These are phyloP conservation scores for Drosophila merina DNA, from an alignment of 2,888 invertebrate species.

Conservation along the genomic window DNA sequence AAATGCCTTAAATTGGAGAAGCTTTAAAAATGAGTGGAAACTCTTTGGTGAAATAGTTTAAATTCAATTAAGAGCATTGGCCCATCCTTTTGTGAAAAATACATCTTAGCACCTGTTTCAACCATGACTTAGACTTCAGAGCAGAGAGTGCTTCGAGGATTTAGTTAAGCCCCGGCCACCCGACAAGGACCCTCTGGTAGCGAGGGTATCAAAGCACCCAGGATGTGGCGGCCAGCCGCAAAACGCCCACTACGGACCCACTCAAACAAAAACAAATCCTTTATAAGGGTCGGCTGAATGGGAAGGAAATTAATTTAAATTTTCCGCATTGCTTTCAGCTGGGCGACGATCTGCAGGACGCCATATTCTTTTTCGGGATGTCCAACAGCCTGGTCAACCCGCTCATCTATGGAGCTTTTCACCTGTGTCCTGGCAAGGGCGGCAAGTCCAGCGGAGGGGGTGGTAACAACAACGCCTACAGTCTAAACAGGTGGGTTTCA, in stretches of 20 bases:
- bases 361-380: conserved; percentile 94
- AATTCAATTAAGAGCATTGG: background rate
- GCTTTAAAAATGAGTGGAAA: too few relatives aligned
- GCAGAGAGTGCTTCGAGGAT: conserved; percentile 2
- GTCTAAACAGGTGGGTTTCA: conserved; percentile 79
- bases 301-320: conserved; percentile 46
- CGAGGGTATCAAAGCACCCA: background rate
- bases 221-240: conserved; percentile 1
- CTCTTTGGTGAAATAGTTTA: background rate
- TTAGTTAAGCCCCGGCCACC: background rate
- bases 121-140: background rate
- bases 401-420: conserved; percentile 94
- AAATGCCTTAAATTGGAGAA: too few relatives aligned
- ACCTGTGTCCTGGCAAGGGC: conserved; percentile 88
- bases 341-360: conserved; percentile 88
- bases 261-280: conserved; percentile 12
- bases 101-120: background rate
- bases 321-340: conserved; percentile 85
- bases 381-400: conserved; percentile 94
- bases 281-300: conserved; percentile 25
- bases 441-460: conserved; percentile 72
- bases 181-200: background rate
- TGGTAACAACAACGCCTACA: conserved; percentile 81
- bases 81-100: background rate
- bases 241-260: conserved; percentile 17